Conservation (phyloP, 2,797 vertebrate species). For the Limnodromus scolopaceus region DNA sequence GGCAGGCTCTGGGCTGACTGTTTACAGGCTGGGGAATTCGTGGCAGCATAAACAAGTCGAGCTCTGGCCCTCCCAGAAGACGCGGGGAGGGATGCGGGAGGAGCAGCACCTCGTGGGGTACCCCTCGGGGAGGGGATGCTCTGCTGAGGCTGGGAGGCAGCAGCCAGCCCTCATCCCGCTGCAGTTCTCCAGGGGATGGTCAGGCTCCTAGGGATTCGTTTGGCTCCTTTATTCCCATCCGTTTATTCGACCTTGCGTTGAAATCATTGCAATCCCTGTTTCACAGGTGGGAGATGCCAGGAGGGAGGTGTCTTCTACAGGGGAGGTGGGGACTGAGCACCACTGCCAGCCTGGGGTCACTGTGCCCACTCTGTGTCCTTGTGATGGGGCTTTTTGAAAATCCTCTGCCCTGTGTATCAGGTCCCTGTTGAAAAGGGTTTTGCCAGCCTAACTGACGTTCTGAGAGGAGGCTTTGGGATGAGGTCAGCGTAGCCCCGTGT, state of each 20-base stretch:
- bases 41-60: constrained; percentile 16
- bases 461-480: not conserved
- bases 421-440: not conserved
- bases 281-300: not conserved
- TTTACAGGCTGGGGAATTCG: constrained; percentile 8
- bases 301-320: not conserved
- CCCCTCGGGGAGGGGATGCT: not conserved
- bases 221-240: not conserved
- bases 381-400: not conserved
- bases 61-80: constrained; percentile 1
- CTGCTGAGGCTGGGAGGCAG: not conserved
- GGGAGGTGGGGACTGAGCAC: not conserved
- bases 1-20: constrained; percentile 32
- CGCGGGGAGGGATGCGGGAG: not conserved
- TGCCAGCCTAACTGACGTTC: not conserved
- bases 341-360: fast-evolving
- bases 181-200: not conserved
- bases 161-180: not conserved
- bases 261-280: not conserved
- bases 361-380: fast-evolving
- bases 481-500: not conserved
- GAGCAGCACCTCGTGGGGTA: not conserved
- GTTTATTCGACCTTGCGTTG: not conserved
- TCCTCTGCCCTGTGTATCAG: not conserved
- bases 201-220: not conserved